phyloP scores from a whole-genome alignment of 2,797 vertebrate genomes.

The Pangasius mekongensis region DNA sequence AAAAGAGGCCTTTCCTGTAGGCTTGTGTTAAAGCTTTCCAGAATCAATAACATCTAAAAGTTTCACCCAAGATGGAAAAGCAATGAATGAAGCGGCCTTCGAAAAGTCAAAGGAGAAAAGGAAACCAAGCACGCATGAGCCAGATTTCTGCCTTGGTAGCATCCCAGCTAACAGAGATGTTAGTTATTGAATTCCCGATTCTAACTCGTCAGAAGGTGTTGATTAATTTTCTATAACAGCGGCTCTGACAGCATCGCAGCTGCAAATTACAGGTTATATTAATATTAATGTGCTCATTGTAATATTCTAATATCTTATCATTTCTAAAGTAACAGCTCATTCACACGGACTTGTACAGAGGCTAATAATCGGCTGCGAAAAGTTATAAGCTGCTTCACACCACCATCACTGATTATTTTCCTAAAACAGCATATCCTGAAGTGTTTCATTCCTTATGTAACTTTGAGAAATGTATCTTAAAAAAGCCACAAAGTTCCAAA shows the following conservation, averaged over 20 bases:
- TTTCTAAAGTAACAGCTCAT: not conserved
- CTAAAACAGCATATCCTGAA: not conserved
- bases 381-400: not conserved
- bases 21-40: conserved; percentile 47
- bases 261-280: not conserved
- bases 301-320: not conserved
- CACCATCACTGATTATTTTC: not conserved
- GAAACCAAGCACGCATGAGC: conserved; percentile 40
- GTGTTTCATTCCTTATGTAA: not conserved
- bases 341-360: not conserved
- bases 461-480: not conserved
- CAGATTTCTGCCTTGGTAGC: conserved; percentile 35
- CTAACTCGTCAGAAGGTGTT: not conserved
- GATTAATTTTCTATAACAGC: not conserved
- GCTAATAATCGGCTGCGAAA: not conserved
- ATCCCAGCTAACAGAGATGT: not conserved
- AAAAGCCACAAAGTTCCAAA: not conserved
- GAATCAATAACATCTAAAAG: conserved; percentile 58
- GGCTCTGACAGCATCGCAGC: not conserved
- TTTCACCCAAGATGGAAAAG: conserved; percentile 57
- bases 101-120: conserved; percentile 21
- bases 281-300: not conserved
- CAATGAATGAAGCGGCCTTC: conserved; percentile 47
- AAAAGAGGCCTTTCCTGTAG: conserved; percentile 56
- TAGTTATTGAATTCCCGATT: not conserved